A percentile compares a stretch with the other conserved stretches of the same genome.
Evolutionary conservation across 2,888 invertebrate species (phyloP).

Genomic region (Drepana falcataria): DNA sequence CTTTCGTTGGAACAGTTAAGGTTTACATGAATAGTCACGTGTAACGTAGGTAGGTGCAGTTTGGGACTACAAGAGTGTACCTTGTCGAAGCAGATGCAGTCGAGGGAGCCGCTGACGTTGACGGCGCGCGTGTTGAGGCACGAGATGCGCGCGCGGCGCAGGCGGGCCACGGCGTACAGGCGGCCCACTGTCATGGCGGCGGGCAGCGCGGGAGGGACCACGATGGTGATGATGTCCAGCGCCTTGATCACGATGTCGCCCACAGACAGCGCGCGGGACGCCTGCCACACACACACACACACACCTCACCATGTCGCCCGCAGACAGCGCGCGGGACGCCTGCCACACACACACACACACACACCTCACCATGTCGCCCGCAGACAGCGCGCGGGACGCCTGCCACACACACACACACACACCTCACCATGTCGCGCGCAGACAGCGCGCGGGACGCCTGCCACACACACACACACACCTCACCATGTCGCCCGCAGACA

Average conservation of each 20-base stretch:
- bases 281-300: slow-evolving; percentile 48
- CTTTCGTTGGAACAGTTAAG: too few species aligned
- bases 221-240: slow-evolving; percentile 95
- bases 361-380: too few species aligned
- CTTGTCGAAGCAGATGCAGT: slow-evolving; percentile 95
- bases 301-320: slow-evolving; percentile 4
- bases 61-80: slow-evolving; percentile 44
- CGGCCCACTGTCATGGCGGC: slow-evolving; percentile 98
- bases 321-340: too few species aligned
- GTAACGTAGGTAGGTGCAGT: too few species aligned
- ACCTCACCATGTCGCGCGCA: too few species aligned
- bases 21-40: too few species aligned
- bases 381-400: too few species aligned
- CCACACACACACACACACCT: too few species aligned
- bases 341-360: too few species aligned
- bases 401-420: too few species aligned
- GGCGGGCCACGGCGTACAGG: slow-evolving; percentile 91
- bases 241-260: slow-evolving; percentile 86
- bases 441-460: too few species aligned
- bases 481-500: too few species aligned
- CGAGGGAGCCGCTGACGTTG: slow-evolving; percentile 93
- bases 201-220: slow-evolving; percentile 96
- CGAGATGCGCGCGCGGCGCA: slow-evolving; percentile 87
- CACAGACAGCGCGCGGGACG: slow-evolving; percentile 77
- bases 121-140: slow-evolving; percentile 96